phyloP scores from a whole-genome alignment of 1,140 invertebrate genomes.

The Drosophila ironensis region DNA sequence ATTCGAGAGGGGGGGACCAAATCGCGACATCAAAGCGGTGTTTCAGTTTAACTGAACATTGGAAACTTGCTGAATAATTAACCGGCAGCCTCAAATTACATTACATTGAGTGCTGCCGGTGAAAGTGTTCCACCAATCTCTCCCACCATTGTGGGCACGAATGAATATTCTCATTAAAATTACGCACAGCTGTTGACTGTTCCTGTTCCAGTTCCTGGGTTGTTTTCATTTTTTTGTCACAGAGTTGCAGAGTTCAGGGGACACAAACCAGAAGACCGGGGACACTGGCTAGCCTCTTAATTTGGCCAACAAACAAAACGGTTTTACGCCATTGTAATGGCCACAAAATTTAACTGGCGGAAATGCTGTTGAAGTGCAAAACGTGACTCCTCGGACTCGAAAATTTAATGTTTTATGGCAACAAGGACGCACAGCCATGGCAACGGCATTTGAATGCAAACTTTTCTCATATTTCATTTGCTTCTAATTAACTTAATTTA shows the following conservation, averaged over 20 bases:
- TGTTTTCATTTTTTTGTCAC: neutral
- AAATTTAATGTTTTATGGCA: constrained; percentile 49
- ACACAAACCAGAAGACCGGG: neutral
- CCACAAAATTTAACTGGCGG: constrained; percentile 58
- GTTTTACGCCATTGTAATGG: constrained; percentile 71
- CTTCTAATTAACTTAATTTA: constrained; percentile 69
- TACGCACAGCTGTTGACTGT: constrained; percentile 55
- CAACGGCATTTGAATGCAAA: constrained; percentile 58
- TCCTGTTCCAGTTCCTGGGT: constrained; percentile 11
- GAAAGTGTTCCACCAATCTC: constrained; percentile 61
- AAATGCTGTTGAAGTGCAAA: constrained; percentile 71
- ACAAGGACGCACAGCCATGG: neutral
- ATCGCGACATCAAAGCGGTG: constrained; percentile 58
- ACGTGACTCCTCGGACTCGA: constrained; percentile 36
- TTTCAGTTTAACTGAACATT: constrained; percentile 13
- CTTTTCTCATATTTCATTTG: constrained; percentile 70
- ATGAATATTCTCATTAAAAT: constrained; percentile 76
- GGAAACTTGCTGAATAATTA: constrained; percentile 65
- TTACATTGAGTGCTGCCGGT: constrained; percentile 66
- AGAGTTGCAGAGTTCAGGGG: neutral
- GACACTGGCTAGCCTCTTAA: constrained; percentile 41
- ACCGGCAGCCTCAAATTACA: constrained; percentile 70
- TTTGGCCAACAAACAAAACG: constrained; percentile 50
- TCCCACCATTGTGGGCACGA: constrained; percentile 65
- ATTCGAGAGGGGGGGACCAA: no score